These are phyloP conservation scores for Meandrina meandrites DNA, from an alignment of 92 coral and sea anemone species.

Conservation along the genomic window DNA sequence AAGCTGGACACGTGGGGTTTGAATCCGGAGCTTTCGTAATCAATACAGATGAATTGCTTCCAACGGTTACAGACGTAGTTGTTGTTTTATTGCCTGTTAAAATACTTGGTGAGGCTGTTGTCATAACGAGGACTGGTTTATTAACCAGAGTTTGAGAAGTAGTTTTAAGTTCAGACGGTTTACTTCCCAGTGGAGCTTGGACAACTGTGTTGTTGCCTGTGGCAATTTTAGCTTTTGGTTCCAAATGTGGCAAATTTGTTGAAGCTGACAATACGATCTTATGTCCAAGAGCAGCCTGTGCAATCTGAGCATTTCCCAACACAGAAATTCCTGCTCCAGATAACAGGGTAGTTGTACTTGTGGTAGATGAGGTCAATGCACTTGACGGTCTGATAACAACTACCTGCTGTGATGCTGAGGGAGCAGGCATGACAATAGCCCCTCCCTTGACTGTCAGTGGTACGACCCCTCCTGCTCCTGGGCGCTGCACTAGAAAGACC, in stretches of 20 bases:
- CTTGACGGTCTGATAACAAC: constrained; percentile 23
- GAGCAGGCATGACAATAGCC: constrained; percentile 9
- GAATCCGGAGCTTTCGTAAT: not conserved
- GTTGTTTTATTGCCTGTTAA: not conserved
- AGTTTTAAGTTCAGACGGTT: not conserved
- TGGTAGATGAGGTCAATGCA: constrained; percentile 13
- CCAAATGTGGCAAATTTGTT: not conserved
- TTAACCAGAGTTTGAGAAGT: not conserved
- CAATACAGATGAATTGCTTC: constrained; percentile 13
- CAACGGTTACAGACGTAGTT: not conserved
- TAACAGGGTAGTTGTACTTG: constrained; percentile 20
- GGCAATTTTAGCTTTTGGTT: not conserved
- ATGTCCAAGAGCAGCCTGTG: constrained; percentile 22
- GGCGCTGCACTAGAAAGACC: constrained; percentile 20
- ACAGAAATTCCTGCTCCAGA: constrained; percentile 28
- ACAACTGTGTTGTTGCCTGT: constrained; percentile 5
- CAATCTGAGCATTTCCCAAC: constrained; percentile 15
- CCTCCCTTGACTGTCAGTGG: constrained; percentile 39
- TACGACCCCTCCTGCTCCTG: constrained; percentile 39
- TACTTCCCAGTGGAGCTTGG: not conserved
- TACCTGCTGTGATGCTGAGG: constrained; percentile 31
- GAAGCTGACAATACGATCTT: constrained; percentile 3
- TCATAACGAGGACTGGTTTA: not conserved
- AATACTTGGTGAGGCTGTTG: not conserved
- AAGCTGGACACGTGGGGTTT: not conserved